Evolutionary conservation across 2,888 invertebrate species (phyloP).

Genomic region (Strigamia maritima): DNA sequence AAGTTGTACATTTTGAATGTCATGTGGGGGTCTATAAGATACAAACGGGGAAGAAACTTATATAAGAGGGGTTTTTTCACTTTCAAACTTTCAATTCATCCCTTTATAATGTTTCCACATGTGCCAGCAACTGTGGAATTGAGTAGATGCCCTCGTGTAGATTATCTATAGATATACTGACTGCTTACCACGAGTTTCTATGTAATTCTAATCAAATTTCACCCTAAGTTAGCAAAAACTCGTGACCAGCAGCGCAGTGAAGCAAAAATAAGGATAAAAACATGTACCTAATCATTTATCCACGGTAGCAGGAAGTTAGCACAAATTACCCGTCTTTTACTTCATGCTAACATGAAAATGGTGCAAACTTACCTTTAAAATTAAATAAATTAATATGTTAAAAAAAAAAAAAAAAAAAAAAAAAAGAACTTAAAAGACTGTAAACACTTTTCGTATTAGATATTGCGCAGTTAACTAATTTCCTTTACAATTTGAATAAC

Average conservation of each 20-base stretch:
- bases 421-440: background rate
- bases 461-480: background rate
- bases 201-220: background rate
- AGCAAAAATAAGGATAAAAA: slow-evolving; percentile 1
- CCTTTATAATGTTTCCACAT: slow-evolving; percentile 23
- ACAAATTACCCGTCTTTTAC: background rate
- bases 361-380: background rate
- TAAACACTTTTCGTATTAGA: background rate
- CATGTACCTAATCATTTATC: background rate
- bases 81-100: slow-evolving; percentile 21
- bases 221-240: slow-evolving; percentile 1
- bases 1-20: slow-evolving; percentile 39
- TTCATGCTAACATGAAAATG: slow-evolving; percentile 28
- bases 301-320: background rate
- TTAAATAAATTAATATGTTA: background rate
- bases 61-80: slow-evolving; percentile 35
- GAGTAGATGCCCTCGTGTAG: background rate
- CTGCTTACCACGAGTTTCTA: slow-evolving; percentile 24
- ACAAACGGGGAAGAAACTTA: slow-evolving; percentile 39
- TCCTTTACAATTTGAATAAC: background rate
- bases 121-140: slow-evolving; percentile 26
- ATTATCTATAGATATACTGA: background rate
- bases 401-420: no score
- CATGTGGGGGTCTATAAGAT: slow-evolving; percentile 41
- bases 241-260: background rate